phyloP scores from a whole-genome alignment of 2,888 invertebrate species.

The Heptascelio sp. region DNA sequence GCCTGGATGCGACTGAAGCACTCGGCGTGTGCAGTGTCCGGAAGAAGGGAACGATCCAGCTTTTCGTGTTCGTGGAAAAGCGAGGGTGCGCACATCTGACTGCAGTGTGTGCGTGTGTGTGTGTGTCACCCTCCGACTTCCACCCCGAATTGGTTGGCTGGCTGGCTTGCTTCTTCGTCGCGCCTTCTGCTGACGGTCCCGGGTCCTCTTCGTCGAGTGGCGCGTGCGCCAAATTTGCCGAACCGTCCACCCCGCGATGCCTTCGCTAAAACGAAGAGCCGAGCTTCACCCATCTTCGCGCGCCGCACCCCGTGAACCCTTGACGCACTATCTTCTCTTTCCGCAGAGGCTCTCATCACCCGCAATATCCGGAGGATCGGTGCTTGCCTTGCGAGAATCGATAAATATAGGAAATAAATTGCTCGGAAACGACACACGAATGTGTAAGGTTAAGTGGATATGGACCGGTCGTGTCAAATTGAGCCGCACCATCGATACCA shows the following conservation, averaged over 20 bases:
- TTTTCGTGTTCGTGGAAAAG: slow-evolving; percentile 72
- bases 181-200: slow-evolving; percentile 46
- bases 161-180: slow-evolving; percentile 48
- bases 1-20: slow-evolving; percentile 70
- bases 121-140: slow-evolving; percentile 80
- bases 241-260: slow-evolving; percentile 8
- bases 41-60: slow-evolving; percentile 71
- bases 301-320: slow-evolving; percentile 29
- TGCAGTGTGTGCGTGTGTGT: slow-evolving; percentile 83
- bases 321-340: slow-evolving; percentile 63
- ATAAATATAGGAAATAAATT: too few relatives aligned
- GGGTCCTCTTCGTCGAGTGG: slow-evolving; percentile 42
- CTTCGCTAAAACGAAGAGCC: slow-evolving; percentile 34
- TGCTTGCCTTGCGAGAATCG: too few relatives aligned
- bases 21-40: slow-evolving; percentile 70
- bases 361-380: slow-evolving; percentile 60
- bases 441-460: slow-evolving; percentile 53
- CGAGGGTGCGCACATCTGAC: slow-evolving; percentile 82
- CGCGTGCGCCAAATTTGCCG: slow-evolving; percentile 62
- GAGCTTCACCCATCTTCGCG: slow-evolving; percentile 43
- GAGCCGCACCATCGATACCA: slow-evolving; percentile 25
- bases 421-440: too few relatives aligned
- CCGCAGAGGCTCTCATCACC: slow-evolving; percentile 65
- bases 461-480: slow-evolving; percentile 43
- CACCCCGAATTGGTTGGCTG: slow-evolving; percentile 60